These are phyloP conservation scores for Holothuria glaberrima DNA, from an alignment of 35 echinoderm and acorn worm genomes.

Conservation along the genomic window DNA sequence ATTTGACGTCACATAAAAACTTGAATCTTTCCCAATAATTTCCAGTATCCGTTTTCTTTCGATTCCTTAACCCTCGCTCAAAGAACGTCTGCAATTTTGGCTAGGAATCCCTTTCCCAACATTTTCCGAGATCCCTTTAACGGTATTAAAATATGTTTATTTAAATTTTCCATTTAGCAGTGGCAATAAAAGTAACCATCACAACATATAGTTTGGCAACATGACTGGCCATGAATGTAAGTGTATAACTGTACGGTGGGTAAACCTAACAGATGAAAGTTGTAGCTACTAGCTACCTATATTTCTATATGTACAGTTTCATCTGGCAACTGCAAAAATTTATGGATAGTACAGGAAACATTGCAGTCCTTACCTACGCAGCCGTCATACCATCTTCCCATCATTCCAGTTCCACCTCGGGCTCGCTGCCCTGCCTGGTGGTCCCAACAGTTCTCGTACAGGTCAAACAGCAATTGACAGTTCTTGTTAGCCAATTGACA, in stretches of 20 bases:
- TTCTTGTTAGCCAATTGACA: slow-evolving; percentile 84
- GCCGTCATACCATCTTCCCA: slow-evolving; percentile 84
- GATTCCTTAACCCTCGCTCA: no score
- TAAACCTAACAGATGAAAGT: background rate
- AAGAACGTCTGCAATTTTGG: no score
- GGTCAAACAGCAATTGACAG: slow-evolving; percentile 74
- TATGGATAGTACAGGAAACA: background rate
- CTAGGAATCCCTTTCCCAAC: no score
- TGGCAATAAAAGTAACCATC: background rate
- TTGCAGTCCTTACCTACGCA: slow-evolving; percentile 68
- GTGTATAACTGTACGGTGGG: background rate
- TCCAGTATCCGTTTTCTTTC: no score
- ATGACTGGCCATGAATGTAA: background rate
- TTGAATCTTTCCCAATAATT: no score
- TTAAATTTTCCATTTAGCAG: no score
- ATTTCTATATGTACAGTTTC: background rate
- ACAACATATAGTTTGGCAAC: background rate
- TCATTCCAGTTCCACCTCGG: slow-evolving; percentile 67
- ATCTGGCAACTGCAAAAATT: no score
- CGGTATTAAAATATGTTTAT: no score
- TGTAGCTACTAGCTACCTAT: background rate
- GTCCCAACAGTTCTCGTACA: slow-evolving; percentile 78
- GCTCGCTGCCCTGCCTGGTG: slow-evolving; percentile 60
- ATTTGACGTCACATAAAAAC: no score
- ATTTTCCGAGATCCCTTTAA: no score